Conservation (phyloP, 2,888 invertebrate genomes). For the Neocrepidodera transversa region DNA sequence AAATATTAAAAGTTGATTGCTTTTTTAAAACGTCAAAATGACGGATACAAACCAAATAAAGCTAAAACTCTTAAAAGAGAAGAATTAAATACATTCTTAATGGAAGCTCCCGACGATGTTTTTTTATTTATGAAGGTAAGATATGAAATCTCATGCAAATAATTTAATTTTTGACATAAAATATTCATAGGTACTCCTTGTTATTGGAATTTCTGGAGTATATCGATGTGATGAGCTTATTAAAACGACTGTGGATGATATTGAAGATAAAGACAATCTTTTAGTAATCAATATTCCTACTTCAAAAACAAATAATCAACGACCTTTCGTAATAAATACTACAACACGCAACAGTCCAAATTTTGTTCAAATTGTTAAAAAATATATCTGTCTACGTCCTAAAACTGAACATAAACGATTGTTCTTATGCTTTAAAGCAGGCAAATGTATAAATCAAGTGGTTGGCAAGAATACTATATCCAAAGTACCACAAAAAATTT, state of each 20-base stretch:
- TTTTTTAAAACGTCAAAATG: too few species aligned
- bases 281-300: neutral
- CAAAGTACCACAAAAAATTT: too few species aligned
- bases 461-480: too few species aligned
- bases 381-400: too few species aligned
- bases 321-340: neutral
- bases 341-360: too few species aligned
- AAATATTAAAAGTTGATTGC: too few species aligned
- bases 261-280: neutral
- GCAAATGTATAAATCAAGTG: too few species aligned
- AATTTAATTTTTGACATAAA: too few species aligned
- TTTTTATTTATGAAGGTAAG: conserved; percentile 17
- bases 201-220: conserved; percentile 1
- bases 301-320: neutral
- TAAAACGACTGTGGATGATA: too few species aligned
- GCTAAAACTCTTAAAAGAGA: conserved; percentile 13
- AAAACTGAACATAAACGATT: too few species aligned
- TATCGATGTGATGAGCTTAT: neutral
- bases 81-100: conserved; percentile 16
- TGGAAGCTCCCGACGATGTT: conserved; percentile 13
- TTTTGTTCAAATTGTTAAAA: too few species aligned
- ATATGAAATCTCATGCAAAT: neutral
- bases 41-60: conserved; percentile 12
- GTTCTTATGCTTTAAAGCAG: too few species aligned
- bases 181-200: conserved; percentile 1